Percentiles rank a stretch among this genome's conserved stretches.
Conservation (phyloP, 2,113 vertebrate genomes). For the Larimichthys crocea region DNA sequence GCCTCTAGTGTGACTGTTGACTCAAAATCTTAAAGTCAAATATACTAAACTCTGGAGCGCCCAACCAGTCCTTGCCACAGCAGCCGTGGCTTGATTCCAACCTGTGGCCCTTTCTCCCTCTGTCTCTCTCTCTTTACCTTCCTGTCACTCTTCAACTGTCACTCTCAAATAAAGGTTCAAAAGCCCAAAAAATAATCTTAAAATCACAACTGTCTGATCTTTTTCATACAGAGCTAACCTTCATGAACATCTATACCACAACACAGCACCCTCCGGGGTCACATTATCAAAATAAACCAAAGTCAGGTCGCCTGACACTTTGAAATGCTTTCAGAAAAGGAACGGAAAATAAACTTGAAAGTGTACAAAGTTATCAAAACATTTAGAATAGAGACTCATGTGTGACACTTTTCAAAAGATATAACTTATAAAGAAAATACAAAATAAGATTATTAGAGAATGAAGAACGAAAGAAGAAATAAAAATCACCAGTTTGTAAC, state of each 20-base stretch:
- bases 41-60: no score
- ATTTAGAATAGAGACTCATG: constrained; percentile 9
- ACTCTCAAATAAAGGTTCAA: no score
- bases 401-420: constrained; percentile 11
- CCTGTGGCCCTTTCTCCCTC: no score
- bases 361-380: constrained; percentile 36
- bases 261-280: constrained; percentile 16
- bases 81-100: no score
- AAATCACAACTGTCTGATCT: constrained; percentile 12
- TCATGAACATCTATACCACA: constrained; percentile 12
- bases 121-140: no score
- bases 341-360: constrained; percentile 56
- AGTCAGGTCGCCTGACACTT: constrained; percentile 19
- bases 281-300: constrained; percentile 58
- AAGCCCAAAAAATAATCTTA: no score
- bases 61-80: no score
- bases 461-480: neutral
- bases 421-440: no score
- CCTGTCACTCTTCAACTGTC: no score
- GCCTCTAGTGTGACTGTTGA: no score
- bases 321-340: constrained; percentile 34
- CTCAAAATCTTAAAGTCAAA: no score
- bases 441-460: neutral
- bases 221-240: constrained; percentile 17
- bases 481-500: neutral